These are phyloP conservation scores for Eurystomus glaucurus DNA, from an alignment of 2,797 vertebrate genomes.

Conservation along the genomic window DNA sequence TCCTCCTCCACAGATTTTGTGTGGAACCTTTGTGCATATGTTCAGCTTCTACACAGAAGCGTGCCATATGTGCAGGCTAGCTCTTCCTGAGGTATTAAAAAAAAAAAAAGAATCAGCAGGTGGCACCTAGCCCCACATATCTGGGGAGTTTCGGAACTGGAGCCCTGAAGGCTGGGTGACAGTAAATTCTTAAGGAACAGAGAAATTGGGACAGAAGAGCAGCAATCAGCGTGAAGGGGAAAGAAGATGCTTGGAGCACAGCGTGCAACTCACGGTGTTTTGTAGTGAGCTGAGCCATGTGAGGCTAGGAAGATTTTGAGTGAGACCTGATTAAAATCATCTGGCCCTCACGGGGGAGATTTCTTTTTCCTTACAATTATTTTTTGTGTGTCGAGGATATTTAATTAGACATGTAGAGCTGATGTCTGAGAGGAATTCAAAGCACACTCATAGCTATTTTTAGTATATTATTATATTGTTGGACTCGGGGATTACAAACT, in stretches of 20 bases:
- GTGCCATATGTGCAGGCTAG: not conserved
- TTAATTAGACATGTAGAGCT: conserved; percentile 50
- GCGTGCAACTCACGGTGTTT: not conserved
- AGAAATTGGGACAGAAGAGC: not conserved
- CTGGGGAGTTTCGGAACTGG: not conserved
- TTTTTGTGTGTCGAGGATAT: conserved; percentile 4
- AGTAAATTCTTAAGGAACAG: not conserved
- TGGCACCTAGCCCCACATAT: not conserved
- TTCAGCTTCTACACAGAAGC: not conserved
- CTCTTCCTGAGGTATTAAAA: not conserved
- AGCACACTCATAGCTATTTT: not conserved
- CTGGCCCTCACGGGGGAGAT: conserved; percentile 34
- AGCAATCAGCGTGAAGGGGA: not conserved
- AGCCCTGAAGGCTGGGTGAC: not conserved
- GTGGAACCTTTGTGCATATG: not conserved
- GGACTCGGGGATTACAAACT: not conserved
- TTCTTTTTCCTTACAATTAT: conserved; percentile 22
- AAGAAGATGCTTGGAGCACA: not conserved
- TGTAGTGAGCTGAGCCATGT: not conserved
- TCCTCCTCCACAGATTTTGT: not conserved
- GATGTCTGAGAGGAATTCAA: conserved; percentile 35
- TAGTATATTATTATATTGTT: not conserved
- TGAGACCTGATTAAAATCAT: conserved; percentile 68
- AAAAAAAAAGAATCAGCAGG: not conserved
- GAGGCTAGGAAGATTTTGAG: not conserved